Evolutionary conservation across 2,797 vertebrate genomes (phyloP), one percentile per base, ranked within the genome.

Genomic region (Pipistrellus pygmaeus): DNA sequence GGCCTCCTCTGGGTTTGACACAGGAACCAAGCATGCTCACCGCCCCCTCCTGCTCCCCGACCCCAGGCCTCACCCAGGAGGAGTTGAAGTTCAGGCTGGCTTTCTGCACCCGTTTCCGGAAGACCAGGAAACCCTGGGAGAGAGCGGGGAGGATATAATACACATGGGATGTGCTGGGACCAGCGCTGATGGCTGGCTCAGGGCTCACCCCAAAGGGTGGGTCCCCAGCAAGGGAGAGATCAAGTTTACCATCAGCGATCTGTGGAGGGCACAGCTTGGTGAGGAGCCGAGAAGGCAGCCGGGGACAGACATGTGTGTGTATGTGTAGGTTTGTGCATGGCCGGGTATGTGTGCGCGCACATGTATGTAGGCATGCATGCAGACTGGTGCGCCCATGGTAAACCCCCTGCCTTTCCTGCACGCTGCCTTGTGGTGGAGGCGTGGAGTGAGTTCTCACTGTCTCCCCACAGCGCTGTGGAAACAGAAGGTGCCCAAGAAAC

Each of bases 31-130:
- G 12, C 1, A 1, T 17, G 51, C 9, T 18, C 21, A 10, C 20
- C 27, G 3, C n/a, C 44, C 14, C 8, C 11, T 8, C 13, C 9
- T 5, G 4, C 4, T 6, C 14, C 32, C 27, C 9, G 85, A 1
- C 12, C 71, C 75, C 35, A 35, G 82, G 25, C 11, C 95, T 97
- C 64, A 97, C 97, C 95, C 12, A 57, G 85, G 5, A 68, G 68
- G 30, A 60, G 66, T 85, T 25, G 57, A 77, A 55, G 41, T 46
- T 44, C 68, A 44, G 71, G 17, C 1, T 0, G 32, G 10, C 64
- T 64, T 60, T 88, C 85, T 7, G 91, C 71, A 4, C 6, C 55
- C 4, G 25, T 14, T 53, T 32, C 82, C 76, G 64, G 35, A 12
- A 64, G 83, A 30, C 23, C 64, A 18, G 88, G 44, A 13, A 44